These are phyloP conservation scores for Spodoptera frugiperda DNA, from an alignment of 1,140 invertebrate species.

Conservation along the genomic window DNA sequence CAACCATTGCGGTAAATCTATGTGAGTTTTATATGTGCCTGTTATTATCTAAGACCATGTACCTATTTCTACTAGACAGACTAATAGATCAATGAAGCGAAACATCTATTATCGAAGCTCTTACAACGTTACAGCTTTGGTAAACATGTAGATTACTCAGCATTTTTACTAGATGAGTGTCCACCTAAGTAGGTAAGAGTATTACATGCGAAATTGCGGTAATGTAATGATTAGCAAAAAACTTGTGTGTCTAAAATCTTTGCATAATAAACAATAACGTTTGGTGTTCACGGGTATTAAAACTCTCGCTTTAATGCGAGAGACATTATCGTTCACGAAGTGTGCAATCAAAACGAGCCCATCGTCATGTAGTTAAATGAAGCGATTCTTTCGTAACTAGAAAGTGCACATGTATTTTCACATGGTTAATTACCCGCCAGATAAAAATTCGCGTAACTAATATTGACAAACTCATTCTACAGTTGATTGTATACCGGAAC, in stretches of 20 bases:
- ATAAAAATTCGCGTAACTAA: slow-evolving; percentile 32
- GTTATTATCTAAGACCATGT: slow-evolving; percentile 16
- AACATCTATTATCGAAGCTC: neutral
- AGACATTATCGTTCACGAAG: slow-evolving; percentile 57
- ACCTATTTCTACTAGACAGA: neutral
- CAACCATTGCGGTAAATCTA: slow-evolving; percentile 42
- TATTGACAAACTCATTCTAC: slow-evolving; percentile 27
- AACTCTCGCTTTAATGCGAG: slow-evolving; percentile 62
- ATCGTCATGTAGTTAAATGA: slow-evolving; percentile 67
- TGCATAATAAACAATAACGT: slow-evolving; percentile 5
- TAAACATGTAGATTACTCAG: no score
- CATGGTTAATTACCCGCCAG: slow-evolving; percentile 23
- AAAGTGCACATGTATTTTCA: slow-evolving; percentile 61
- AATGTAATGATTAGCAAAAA: slow-evolving; percentile 8
- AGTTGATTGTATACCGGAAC: slow-evolving; percentile 47
- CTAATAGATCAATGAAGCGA: neutral
- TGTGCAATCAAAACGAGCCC: slow-evolving; percentile 63
- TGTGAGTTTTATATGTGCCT: slow-evolving; percentile 6
- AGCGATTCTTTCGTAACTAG: slow-evolving; percentile 78
- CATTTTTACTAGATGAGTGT: neutral
- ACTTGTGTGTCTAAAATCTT: neutral
- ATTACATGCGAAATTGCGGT: neutral
- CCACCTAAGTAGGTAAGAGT: neutral
- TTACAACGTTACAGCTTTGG: no score
- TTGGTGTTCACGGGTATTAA: slow-evolving; percentile 45